phyloP scores from a whole-genome alignment of 1,140 invertebrate genomes.

The Gonioctena quinquepunctata region DNA sequence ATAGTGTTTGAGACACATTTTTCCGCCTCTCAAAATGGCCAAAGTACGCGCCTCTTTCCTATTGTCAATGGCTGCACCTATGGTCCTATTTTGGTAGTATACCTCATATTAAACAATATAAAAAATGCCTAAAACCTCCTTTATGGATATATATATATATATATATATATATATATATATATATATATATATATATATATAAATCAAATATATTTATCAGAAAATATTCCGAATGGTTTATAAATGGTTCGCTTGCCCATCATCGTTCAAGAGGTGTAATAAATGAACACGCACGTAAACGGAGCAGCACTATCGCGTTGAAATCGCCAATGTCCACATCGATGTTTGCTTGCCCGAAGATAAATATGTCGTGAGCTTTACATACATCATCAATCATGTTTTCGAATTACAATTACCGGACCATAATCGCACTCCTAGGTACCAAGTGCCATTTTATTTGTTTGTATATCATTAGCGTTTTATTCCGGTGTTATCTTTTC shows the following conservation, averaged over 20 bases:
- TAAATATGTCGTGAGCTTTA: neutral
- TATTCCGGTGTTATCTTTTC: no score
- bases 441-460: neutral
- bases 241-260: neutral
- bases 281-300: neutral
- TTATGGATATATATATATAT: no score
- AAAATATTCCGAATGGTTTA: neutral
- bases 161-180: no score
- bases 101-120: no score
- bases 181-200: no score
- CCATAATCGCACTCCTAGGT: neutral
- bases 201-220: no score
- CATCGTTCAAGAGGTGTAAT: neutral
- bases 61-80: no score
- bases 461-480: neutral
- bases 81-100: no score
- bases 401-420: neutral
- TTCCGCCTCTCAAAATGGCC: no score
- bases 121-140: no score
- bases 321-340: conserved; percentile 1
- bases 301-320: neutral
- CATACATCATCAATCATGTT: conserved; percentile 6
- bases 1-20: no score
- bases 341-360: neutral
- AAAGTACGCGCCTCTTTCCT: no score